Percentiles rank a stretch among this genome's conserved stretches.
Conservation (phyloP, 2,888 invertebrate species). For the Epinotia brunnichana region DNA sequence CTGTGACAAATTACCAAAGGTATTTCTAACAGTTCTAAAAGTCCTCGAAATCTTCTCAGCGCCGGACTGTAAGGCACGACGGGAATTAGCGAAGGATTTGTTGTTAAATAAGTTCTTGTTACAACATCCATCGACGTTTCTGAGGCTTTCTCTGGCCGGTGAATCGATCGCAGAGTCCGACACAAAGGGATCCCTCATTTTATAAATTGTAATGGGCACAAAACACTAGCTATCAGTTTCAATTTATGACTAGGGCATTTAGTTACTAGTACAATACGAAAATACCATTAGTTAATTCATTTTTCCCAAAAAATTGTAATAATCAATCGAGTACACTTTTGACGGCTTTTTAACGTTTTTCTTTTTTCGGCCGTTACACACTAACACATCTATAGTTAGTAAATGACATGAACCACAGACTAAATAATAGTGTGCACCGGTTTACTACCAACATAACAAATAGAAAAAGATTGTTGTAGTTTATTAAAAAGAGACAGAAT, state of each 20-base stretch:
- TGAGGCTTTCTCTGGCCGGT: conserved; percentile 71
- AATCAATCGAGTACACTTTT: conserved; percentile 54
- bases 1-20: conserved; percentile 87
- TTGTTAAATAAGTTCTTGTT: conserved; percentile 75
- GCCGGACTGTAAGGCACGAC: conserved; percentile 85
- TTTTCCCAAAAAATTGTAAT: conserved; percentile 52
- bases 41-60: conserved; percentile 87
- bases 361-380: conserved; percentile 58
- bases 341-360: conserved; percentile 41
- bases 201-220: conserved; percentile 47
- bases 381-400: conserved; percentile 47
- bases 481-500: not conserved
- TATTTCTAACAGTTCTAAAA: conserved; percentile 85
- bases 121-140: conserved; percentile 76
- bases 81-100: conserved; percentile 84
- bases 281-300: conserved; percentile 56
- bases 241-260: conserved; percentile 37
- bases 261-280: conserved; percentile 45
- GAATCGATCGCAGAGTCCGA: conserved; percentile 76
- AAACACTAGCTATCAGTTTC: conserved; percentile 38
- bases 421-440: not conserved
- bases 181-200: conserved; percentile 78
- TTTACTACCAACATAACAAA: conserved; percentile 18
- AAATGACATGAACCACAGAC: not conserved
- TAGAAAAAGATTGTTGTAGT: not conserved